These are phyloP conservation scores for Brachymystax lenok DNA, from an alignment of 2,797 vertebrate genomes.

Conservation along the genomic window DNA sequence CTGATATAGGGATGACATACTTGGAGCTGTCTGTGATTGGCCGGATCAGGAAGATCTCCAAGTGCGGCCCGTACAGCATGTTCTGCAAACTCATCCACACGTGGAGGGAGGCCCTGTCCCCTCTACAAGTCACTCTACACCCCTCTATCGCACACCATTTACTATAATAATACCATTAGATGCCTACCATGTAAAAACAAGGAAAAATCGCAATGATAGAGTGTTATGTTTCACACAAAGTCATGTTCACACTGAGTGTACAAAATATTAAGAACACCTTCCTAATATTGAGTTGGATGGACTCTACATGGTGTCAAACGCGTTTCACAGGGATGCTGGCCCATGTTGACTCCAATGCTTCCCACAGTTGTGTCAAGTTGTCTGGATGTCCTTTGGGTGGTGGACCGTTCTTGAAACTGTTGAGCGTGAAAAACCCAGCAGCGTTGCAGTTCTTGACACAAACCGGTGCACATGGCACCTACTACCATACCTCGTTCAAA, in stretches of 20 bases:
- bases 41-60: constrained; percentile 87
- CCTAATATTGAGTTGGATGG: no score
- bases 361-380: no score
- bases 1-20: constrained; percentile 96
- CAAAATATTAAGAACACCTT: no score
- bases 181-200: neutral
- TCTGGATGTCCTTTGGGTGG: no score
- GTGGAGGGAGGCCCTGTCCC: constrained; percentile 82
- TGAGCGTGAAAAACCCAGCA: no score
- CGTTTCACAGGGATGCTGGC: no score
- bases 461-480: no score
- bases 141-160: neutral
- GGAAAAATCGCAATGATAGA: neutral
- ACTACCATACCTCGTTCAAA: no score
- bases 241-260: neutral
- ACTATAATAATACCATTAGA: neutral
- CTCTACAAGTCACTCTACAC: constrained; percentile 79
- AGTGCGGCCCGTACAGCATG: constrained; percentile 92
- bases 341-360: no score
- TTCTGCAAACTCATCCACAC: constrained; percentile 88
- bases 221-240: neutral
- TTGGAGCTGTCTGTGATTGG: constrained; percentile 88
- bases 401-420: no score
- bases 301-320: no score
- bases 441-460: no score